Conservation (phyloP, 2,888 invertebrate genomes). For the Petrolisthes cinctipes region DNA sequence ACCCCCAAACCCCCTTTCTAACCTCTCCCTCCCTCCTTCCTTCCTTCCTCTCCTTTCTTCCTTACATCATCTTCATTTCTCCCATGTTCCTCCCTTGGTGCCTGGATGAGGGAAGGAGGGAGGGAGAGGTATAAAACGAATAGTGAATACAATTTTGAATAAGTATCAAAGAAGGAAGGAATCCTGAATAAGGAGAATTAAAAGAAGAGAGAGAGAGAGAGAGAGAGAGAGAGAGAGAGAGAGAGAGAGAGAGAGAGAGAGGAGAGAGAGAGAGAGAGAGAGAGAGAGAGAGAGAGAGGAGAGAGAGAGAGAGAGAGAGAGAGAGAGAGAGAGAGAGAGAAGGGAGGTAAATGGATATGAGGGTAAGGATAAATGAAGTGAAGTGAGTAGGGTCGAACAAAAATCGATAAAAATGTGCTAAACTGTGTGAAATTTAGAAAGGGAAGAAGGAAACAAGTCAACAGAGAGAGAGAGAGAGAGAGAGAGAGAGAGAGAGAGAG, state of each 20-base stretch:
- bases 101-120: not conserved
- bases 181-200: not conserved
- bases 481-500: not conserved
- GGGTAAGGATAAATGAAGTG: not conserved
- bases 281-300: not conserved
- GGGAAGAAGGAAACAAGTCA: not conserved
- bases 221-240: conserved; percentile 1
- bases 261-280: no score
- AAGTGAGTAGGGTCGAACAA: no score
- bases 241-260: not conserved
- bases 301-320: conserved; percentile 20
- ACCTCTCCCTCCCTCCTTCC: no score
- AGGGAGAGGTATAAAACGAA: not conserved
- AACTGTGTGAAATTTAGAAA: no score
- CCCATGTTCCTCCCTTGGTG: not conserved
- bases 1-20: no score
- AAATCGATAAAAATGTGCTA: no score
- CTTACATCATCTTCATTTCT: not conserved
- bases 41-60: not conserved
- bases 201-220: not conserved
- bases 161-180: not conserved
- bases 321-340: conserved; percentile 4
- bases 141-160: not conserved
- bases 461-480: not conserved
- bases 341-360: not conserved